Conservation (phyloP, 2,113 vertebrate genomes). For the Pipa parva region DNA sequence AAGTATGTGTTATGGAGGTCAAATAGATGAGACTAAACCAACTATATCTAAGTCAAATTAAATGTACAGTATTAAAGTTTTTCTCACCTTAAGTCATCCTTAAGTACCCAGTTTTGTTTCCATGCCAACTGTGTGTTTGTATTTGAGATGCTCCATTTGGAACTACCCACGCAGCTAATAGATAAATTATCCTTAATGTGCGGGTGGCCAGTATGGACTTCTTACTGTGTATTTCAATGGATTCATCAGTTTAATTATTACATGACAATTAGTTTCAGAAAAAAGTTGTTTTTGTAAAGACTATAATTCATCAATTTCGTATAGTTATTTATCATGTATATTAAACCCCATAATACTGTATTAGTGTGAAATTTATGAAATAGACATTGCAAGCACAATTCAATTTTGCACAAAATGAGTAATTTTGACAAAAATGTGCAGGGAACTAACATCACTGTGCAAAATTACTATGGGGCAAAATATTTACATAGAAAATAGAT, state of each 20-base stretch:
- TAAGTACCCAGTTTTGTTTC: neutral
- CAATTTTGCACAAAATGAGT: too few relatives aligned
- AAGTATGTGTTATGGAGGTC: too few relatives aligned
- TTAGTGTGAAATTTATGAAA: too few relatives aligned
- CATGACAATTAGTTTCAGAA: neutral
- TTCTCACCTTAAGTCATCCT: neutral
- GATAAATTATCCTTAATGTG: constrained; percentile 11
- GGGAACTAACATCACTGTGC: too few relatives aligned
- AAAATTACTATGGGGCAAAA: too few relatives aligned
- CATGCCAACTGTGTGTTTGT: neutral
- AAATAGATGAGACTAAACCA: neutral
- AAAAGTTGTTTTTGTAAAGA: neutral
- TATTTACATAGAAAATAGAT: too few relatives aligned
- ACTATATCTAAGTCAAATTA: neutral
- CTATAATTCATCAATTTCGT: too few relatives aligned
- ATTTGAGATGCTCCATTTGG: neutral
- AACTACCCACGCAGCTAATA: neutral
- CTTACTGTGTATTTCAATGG: neutral
- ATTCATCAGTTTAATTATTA: neutral
- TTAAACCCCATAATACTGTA: too few relatives aligned
- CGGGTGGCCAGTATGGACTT: neutral
- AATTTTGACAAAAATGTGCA: too few relatives aligned
- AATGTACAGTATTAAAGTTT: neutral
- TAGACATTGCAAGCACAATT: too few relatives aligned
- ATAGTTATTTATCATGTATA: too few relatives aligned